Evolutionary conservation across 2,113 vertebrate genomes (phyloP), one percentile per base, ranked within the genome.

Genomic region (Trogon surrucura): DNA sequence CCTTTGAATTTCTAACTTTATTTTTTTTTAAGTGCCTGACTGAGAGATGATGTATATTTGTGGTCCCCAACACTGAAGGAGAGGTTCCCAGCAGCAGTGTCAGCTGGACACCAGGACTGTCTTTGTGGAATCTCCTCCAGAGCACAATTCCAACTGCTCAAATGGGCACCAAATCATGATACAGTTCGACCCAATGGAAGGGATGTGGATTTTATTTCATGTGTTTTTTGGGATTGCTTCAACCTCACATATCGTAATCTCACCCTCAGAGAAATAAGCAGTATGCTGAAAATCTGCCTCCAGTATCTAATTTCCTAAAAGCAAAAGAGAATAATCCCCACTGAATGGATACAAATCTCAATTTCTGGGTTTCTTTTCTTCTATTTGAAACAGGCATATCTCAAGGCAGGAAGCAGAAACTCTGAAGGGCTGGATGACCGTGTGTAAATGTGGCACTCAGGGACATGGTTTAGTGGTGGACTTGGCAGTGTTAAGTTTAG

Each of bases 21-120:
- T 13, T 8, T 16, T 70, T 48, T 91, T 51, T 86, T 16, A 74
- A 85, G 29, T 60, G 41, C 44, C 36, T 75, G 62, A 72, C 7
- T 72, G 13, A 62, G 1, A 45, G 51, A 51, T 36, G 10, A 57
- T 45, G 3, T 23, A 27, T 78, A 47, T 84, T 14, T 77, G 38
- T 36, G 47, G n/a, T 23, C 22, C 38, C 41, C 30, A 30, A 0
- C 0, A 0, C 47, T 58, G 50, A 58, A 75, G 65, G 16, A 83
- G 36, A 78, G n/a, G 53, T 11, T 65, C 34, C 9, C 74, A 85
- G 36, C 16, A 75, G 23, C 81, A 47, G 5, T 48, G 56, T 17
- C 47, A 85, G 62, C 36, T 69, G 70, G 47, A 29, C 15, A 64
- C 47, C 16, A 12, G n/a, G 29, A 67, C 11, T 67, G 9, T 13